These are phyloP conservation scores for Amblyraja radiata DNA, from an alignment of 2,797 vertebrate species.

Conservation along the genomic window DNA sequence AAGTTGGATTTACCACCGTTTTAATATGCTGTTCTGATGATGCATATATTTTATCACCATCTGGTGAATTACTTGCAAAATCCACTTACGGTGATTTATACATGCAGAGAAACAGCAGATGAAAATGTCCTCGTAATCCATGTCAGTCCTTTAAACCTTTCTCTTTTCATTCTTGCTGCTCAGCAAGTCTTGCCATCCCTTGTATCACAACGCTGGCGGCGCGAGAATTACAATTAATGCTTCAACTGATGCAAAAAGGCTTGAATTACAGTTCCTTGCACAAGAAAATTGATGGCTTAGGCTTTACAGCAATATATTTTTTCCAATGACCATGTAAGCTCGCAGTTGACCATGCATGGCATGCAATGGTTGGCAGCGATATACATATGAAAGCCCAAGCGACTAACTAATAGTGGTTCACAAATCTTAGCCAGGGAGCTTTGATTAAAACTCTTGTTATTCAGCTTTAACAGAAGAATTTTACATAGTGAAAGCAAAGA, in stretches of 20 bases:
- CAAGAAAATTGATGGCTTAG: slow-evolving; percentile 21
- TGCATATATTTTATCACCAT: slow-evolving; percentile 57
- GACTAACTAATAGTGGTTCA: background rate
- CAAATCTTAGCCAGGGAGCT: slow-evolving; percentile 9
- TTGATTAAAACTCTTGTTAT: background rate
- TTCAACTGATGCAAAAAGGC: slow-evolving; percentile 28
- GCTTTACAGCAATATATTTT: background rate
- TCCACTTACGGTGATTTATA: slow-evolving; percentile 58
- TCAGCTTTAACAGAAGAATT: background rate
- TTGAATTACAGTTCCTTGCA: background rate
- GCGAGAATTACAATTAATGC: slow-evolving; percentile 16
- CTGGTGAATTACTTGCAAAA: slow-evolving; percentile 62
- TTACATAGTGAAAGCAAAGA: background rate
- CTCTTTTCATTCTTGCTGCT: background rate
- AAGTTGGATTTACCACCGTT: background rate
- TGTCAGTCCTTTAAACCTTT: slow-evolving; percentile 34
- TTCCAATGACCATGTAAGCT: background rate
- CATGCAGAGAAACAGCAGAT: slow-evolving; percentile 61
- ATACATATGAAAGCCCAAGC: background rate
- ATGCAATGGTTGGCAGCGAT: background rate
- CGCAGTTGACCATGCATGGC: background rate
- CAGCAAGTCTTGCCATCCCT: background rate
- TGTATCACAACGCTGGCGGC: background rate
- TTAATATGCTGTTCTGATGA: slow-evolving; percentile 44
- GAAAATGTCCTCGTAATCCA: slow-evolving; percentile 54